Percentiles rank a stretch among this genome's conserved stretches.
phyloP scores from a whole-genome alignment of 1,140 invertebrate genomes.

The Neelides sp. region DNA sequence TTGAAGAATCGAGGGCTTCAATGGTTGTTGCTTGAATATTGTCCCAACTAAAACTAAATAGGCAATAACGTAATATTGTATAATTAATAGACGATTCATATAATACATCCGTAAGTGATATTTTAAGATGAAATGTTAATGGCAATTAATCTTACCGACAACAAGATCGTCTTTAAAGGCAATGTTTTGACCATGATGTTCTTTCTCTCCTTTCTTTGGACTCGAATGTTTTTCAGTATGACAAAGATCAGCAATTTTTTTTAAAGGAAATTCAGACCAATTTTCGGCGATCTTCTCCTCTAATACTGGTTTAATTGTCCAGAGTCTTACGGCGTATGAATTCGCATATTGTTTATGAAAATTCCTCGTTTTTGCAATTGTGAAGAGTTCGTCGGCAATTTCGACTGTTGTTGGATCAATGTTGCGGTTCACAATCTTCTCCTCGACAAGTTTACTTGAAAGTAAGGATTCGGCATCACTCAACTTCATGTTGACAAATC shows the following conservation, averaged over 20 bases:
- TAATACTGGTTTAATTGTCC: constrained; percentile 6
- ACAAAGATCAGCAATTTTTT: constrained; percentile 25
- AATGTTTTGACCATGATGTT: constrained; percentile 23
- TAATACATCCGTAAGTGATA: background rate
- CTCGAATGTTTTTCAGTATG: constrained; percentile 4
- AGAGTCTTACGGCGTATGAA: constrained; percentile 16
- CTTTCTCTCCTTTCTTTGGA: background rate
- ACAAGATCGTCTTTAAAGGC: constrained; percentile 18
- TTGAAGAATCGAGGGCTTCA: constrained; percentile 28
- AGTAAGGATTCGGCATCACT: too few relatives aligned
- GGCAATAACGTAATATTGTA: background rate
- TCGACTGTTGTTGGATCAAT: too few relatives aligned
- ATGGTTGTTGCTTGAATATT: constrained; percentile 28
- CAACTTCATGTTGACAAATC: too few relatives aligned
- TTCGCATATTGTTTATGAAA: constrained; percentile 29
- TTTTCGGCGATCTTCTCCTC: constrained; percentile 9
- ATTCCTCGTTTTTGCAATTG: too few relatives aligned
- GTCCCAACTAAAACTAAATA: constrained; percentile 26
- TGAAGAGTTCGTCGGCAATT: too few relatives aligned
- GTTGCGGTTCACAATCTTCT: too few relatives aligned
- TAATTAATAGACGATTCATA: background rate
- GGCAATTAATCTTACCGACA: constrained; percentile 26
- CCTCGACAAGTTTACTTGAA: too few relatives aligned
- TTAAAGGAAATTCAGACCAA: constrained; percentile 17
- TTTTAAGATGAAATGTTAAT: background rate